Conservation (phyloP, 1,140 invertebrate genomes). For the Pseudachorutes palmiensis region DNA sequence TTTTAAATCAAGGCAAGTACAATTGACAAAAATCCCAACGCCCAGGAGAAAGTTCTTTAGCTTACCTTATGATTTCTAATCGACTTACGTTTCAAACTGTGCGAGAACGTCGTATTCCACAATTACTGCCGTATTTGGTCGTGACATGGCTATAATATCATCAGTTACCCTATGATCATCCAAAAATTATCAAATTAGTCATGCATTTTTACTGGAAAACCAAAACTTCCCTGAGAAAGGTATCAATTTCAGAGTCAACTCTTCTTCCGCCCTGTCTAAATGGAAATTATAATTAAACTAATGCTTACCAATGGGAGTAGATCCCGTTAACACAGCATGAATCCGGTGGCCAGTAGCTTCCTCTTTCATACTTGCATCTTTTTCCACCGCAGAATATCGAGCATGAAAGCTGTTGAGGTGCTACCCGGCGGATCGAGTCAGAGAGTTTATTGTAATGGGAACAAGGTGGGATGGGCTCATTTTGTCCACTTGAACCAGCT, state of each 20-base stretch:
- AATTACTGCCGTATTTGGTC: constrained; percentile 66
- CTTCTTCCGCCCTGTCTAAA: background rate
- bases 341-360: constrained; percentile 54
- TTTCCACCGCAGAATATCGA: constrained; percentile 72
- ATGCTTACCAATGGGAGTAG: constrained; percentile 69
- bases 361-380: constrained; percentile 69
- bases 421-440: constrained; percentile 49
- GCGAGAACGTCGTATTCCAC: constrained; percentile 64
- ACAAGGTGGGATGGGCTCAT: constrained; percentile 29
- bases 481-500: too few species aligned
- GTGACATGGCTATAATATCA: constrained; percentile 76
- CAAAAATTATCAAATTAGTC: background rate
- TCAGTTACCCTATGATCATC: constrained; percentile 63
- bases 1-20: constrained; percentile 1
- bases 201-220: background rate
- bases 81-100: constrained; percentile 63
- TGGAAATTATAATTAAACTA: constrained; percentile 3
- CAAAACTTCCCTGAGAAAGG: too few species aligned
- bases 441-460: constrained; percentile 50
- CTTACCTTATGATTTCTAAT: background rate
- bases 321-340: constrained; percentile 66
- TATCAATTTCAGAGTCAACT: too few species aligned
- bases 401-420: constrained; percentile 61
- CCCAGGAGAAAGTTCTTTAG: background rate
- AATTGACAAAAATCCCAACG: constrained; percentile 10